phyloP scores from a whole-genome alignment of 35 echinoderm and acorn worm species.

The Ptychodera flava region DNA sequence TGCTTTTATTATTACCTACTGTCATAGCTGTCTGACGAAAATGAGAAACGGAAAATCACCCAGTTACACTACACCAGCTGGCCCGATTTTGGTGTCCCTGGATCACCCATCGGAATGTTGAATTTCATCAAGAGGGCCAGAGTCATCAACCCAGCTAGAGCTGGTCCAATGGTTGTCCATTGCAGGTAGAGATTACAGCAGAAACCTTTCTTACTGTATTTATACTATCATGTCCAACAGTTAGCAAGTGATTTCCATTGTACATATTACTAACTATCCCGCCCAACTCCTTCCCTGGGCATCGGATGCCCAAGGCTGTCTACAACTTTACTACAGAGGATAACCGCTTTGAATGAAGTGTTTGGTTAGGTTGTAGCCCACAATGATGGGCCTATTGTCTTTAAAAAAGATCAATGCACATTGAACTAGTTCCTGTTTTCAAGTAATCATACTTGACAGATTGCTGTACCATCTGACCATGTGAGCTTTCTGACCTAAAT shows the following conservation, averaged over 20 bases:
- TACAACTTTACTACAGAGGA: not conserved
- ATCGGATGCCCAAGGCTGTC: not conserved
- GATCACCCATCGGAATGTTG: conserved; percentile 71
- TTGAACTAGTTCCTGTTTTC: too few relatives aligned
- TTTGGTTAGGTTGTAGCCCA: too few relatives aligned
- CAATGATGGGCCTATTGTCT: too few relatives aligned
- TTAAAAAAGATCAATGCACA: too few relatives aligned
- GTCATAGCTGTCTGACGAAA: too few relatives aligned
- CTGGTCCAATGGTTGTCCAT: conserved; percentile 66
- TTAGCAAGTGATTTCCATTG: too few relatives aligned
- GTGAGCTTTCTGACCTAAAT: too few relatives aligned
- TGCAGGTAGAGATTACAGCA: conserved; percentile 43
- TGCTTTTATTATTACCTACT: too few relatives aligned
- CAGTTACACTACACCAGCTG: conserved; percentile 89
- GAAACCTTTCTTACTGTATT: not conserved
- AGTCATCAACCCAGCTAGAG: conserved; percentile 39
- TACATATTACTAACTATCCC: too few relatives aligned
- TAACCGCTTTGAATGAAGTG: not conserved
- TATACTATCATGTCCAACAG: not conserved
- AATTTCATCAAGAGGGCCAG: conserved; percentile 72
- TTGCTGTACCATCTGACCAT: too few relatives aligned
- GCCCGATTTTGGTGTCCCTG: conserved; percentile 80
- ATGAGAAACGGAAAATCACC: conserved; percentile 36
- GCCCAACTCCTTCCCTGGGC: too few relatives aligned
- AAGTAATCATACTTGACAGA: too few relatives aligned